A percentile compares a stretch with the other conserved stretches of the same genome.
Evolutionary conservation across 2,888 invertebrate genomes (phyloP).

Genomic region (Coleophora flavipennella): DNA sequence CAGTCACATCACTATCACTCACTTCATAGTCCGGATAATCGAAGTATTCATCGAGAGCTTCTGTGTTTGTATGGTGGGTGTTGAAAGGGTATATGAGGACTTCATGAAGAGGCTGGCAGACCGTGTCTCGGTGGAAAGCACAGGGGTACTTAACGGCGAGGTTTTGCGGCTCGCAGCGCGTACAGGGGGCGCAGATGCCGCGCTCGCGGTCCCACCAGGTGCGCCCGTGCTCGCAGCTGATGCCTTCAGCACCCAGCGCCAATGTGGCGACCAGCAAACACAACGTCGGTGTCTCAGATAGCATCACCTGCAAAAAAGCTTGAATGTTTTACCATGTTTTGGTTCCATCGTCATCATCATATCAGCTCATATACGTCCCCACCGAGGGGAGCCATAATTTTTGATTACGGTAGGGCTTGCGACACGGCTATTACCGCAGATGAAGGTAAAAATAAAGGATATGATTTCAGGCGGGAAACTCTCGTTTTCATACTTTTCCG

Average conservation of each 20-base stretch:
- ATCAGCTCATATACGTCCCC: no score
- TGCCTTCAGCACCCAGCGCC: constrained; percentile 42
- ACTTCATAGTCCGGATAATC: constrained; percentile 56
- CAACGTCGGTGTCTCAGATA: constrained; percentile 49
- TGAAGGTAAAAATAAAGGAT: no score
- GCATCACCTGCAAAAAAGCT: constrained; percentile 51
- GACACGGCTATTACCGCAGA: no score
- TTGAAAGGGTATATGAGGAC: constrained; percentile 76
- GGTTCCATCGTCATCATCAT: no score
- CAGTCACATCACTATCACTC: constrained; percentile 48
- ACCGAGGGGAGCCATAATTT: no score
- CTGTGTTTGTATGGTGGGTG: constrained; percentile 19
- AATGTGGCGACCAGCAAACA: constrained; percentile 57
- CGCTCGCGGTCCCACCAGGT: constrained; percentile 80
- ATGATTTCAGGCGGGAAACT: no score
- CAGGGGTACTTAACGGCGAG: constrained; percentile 80
- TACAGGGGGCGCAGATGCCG: constrained; percentile 79
- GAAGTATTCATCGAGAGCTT: constrained; percentile 53
- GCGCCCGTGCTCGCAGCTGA: constrained; percentile 65
- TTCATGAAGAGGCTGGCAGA: constrained; percentile 79
- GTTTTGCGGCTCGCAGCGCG: constrained; percentile 75
- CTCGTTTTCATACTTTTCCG: no score
- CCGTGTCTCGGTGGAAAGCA: constrained; percentile 81
- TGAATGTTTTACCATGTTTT: no score
- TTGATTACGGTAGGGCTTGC: no score